phyloP scores from a whole-genome alignment of 2,888 invertebrate species.

The Aphidius colemani region DNA sequence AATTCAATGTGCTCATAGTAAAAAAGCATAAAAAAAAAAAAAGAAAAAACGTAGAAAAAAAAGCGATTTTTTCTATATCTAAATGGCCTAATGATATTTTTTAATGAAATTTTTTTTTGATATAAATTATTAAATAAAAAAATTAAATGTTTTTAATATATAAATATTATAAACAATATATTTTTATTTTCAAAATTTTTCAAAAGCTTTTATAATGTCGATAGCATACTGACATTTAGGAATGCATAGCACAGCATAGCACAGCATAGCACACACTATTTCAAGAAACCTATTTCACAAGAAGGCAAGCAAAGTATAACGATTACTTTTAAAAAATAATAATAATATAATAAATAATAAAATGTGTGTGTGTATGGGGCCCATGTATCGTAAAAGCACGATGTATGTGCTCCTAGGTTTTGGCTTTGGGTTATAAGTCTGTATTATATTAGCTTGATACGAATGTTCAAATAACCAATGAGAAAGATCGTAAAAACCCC shows the following conservation, averaged over 20 bases:
- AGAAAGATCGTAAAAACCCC: slow-evolving; percentile 53
- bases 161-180: too few relatives aligned
- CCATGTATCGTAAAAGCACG: slow-evolving; percentile 52
- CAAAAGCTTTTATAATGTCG: too few relatives aligned
- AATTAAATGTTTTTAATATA: too few relatives aligned
- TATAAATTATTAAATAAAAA: too few relatives aligned
- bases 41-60: too few relatives aligned
- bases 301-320: slow-evolving; percentile 54
- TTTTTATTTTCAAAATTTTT: too few relatives aligned
- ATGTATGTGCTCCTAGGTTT: slow-evolving; percentile 53
- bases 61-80: too few relatives aligned
- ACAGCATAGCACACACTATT: slow-evolving; percentile 8
- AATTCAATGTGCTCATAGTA: too few relatives aligned
- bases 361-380: slow-evolving; percentile 37
- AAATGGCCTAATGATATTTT: too few relatives aligned
- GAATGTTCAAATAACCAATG: slow-evolving; percentile 53
- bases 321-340: slow-evolving; percentile 55
- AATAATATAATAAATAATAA: too few relatives aligned
- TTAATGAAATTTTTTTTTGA: too few relatives aligned
- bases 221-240: background rate
- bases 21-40: too few relatives aligned
- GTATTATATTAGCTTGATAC: slow-evolving; percentile 58
- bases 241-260: slow-evolving; percentile 2
- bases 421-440: slow-evolving; percentile 59
- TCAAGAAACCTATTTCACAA: slow-evolving; percentile 51